A percentile compares a stretch with the other conserved stretches of the same genome.
phyloP scores from a whole-genome alignment of 37 sponge, comb jelly and placozoan species.

The Sycon ciliatum region DNA sequence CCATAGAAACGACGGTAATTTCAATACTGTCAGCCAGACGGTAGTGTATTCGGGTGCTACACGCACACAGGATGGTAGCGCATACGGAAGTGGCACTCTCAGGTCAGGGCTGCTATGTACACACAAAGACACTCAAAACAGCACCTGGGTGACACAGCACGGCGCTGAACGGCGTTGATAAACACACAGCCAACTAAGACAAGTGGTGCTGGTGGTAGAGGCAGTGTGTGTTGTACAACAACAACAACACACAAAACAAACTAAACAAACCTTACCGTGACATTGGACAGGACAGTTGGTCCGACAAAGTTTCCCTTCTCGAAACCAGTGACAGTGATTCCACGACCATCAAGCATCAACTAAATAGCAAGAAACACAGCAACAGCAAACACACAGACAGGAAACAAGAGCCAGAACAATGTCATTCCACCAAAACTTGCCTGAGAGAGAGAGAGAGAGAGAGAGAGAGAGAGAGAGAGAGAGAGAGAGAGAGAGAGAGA shows the following conservation, averaged over 20 bases:
- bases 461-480: constrained; percentile 20
- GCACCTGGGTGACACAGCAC: too few species aligned
- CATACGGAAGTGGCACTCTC: too few species aligned
- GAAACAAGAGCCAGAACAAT: neutral
- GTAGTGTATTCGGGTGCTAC: too few species aligned
- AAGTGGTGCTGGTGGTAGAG: too few species aligned
- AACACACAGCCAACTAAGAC: too few species aligned
- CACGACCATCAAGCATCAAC: constrained; percentile 83
- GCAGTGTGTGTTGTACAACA: too few species aligned
- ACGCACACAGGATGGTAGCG: too few species aligned
- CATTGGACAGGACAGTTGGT: constrained; percentile 78
- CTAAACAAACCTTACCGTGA: constrained; percentile 43
- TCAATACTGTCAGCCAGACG: too few species aligned
- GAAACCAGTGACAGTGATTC: constrained; percentile 66
- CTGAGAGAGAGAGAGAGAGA: constrained; percentile 2
- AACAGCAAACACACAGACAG: constrained; percentile 6
- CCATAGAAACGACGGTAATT: too few species aligned
- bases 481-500: neutral
- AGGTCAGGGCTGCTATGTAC: too few species aligned
- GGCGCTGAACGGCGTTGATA: too few species aligned
- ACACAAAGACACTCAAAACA: too few species aligned
- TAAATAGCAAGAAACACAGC: constrained; percentile 13
- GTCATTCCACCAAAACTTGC: neutral
- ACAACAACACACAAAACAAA: neutral
- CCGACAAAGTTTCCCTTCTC: constrained; percentile 97